Evolutionary conservation across 2,797 vertebrate genomes (phyloP), one percentile per base, ranked within the genome.

Genomic region (Prionace glauca): DNA sequence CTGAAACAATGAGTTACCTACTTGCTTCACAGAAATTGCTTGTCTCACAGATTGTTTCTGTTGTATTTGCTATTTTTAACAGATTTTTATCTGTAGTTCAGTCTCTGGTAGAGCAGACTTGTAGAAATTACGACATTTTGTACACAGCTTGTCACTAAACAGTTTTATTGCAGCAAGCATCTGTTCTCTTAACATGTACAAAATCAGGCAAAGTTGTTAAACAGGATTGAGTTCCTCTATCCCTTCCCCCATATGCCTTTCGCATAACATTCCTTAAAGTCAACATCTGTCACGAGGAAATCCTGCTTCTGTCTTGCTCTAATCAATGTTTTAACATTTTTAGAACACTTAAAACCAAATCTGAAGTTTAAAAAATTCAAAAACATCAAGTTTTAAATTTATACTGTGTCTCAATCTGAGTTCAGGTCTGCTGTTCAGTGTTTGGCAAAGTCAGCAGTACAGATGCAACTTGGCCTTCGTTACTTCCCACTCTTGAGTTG

Each of bases 401-500:
- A 45, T 94, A 20, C 0, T 72, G 67, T 36, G 20, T 95, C 26
- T 77, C 2, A 3, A 24, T 50, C 29, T 69, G 93, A 95, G 71
- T 20, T 95, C 26, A 77, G 74, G 14, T 29, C 71, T 94, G 1
- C 93, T 56, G 71, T 77, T 60, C 29, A 41, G 71, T 29, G 77
- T 95, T 95, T 95, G 93, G 93, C 93, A 95, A 77, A 95, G 36
- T 32, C 8, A 56, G 10, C 26, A 32, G 26, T n/a, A 22, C 69
- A 77, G 26, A 56, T 74, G 10, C 69, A 72, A 41, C 69, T 97
- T 97, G 97, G 96, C 96, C 96, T 92, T 92, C 84, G 12, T 96
- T 97, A 97, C 96, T 98, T 98, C 98, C 97, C 97, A 97, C 97
- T 84, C 96, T 95, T 95, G 96, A 97, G 97, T 96, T 94, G 41